Evolutionary conservation across 2,888 invertebrate genomes (phyloP), one percentile per base, ranked within the genome.

Genomic region (Agapostemon virescens): DNA sequence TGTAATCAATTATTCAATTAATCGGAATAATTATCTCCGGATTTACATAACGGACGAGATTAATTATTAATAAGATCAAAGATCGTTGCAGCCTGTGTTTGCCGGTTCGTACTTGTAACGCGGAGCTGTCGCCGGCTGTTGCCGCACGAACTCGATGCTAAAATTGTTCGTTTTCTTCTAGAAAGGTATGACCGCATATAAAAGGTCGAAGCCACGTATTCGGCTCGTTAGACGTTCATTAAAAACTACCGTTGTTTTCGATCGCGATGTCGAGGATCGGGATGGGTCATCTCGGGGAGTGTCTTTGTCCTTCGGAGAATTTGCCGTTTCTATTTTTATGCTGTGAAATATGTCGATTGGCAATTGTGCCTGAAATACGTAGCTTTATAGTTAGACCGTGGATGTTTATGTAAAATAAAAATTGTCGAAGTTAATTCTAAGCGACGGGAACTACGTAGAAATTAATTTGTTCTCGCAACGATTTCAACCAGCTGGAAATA

Each of bases 1-100:
- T 79, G 61, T 72, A 76, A 85, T 87, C 75, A 76, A 82, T 86
- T 84, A 82, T 81, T 84, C 85, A 84, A 87, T 87, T 87, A 84
- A 74, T 40, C 71, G 67, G 76, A 72, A 81, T 79, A 78, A 74
- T 84, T 84, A 85, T 87, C 82, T 55, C 30, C n/a, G 13, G 45
- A 45, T 74, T 79, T 84, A 81, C 69, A 81, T 79, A 77, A 82
- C 71, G 61, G 42, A 13, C 66, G 77, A 83, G 83, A 86, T 86
- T 86, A 82, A 77, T 86, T 75, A 84, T 86, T 83, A 77, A 80
- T 71, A 82, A 83, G 71, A 81, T 77, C 84, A 81, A 79, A 84
- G 83, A 86, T 78, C 82, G 70, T 78, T 82, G 71, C 74, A 78
- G 69, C 69, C 42, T 36, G 55, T 36, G 30, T 67, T 61, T 11